A percentile compares a stretch with the other conserved stretches of the same genome.
Evolutionary conservation across 2,113 vertebrate species (phyloP).

Genomic region (Bombycilla garrulus): DNA sequence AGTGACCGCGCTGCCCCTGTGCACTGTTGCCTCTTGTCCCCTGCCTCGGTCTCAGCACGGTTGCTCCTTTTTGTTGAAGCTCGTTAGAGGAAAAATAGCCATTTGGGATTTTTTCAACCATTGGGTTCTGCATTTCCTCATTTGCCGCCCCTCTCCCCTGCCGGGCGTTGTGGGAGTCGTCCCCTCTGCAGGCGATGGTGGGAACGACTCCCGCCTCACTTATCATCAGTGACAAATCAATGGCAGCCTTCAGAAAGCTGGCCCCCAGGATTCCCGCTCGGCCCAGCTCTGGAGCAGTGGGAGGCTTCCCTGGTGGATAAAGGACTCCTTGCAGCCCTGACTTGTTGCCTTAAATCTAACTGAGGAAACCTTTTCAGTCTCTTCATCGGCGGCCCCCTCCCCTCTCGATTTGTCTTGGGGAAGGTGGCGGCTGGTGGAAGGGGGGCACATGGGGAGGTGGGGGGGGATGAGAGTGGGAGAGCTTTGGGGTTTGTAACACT

Average conservation of each 20-base stretch:
- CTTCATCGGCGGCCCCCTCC: conserved; percentile 11
- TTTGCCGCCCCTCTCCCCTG: conserved; percentile 55
- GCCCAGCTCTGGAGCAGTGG: conserved; percentile 68
- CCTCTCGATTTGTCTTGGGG: conserved; percentile 36
- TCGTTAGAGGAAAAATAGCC: conserved; percentile 7
- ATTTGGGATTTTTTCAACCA: conserved; percentile 1
- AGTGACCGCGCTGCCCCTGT: not conserved
- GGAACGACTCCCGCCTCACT: conserved; percentile 76
- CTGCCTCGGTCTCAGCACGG: not conserved
- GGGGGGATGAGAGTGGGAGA: not conserved
- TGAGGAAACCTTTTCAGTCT: conserved; percentile 60
- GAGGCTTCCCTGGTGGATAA: conserved; percentile 69
- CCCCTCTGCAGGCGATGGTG: conserved; percentile 78
- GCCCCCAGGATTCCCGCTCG: conserved; percentile 68
- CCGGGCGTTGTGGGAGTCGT: conserved; percentile 76
- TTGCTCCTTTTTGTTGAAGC: conserved; percentile 10
- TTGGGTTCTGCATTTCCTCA: conserved; percentile 58
- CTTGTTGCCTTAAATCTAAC: conserved; percentile 70
- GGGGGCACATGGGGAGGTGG: not conserved
- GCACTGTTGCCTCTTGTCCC: not conserved
- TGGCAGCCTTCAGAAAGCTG: conserved; percentile 76
- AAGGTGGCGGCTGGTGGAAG: conserved; percentile 22
- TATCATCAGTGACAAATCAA: conserved; percentile 79
- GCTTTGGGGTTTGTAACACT: conserved; percentile 45
- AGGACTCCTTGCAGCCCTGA: conserved; percentile 62